Evolutionary conservation across 2,113 vertebrate species (phyloP), one percentile per base, ranked within the genome.

Genomic region (Rhinopomastus cyanomelas): DNA sequence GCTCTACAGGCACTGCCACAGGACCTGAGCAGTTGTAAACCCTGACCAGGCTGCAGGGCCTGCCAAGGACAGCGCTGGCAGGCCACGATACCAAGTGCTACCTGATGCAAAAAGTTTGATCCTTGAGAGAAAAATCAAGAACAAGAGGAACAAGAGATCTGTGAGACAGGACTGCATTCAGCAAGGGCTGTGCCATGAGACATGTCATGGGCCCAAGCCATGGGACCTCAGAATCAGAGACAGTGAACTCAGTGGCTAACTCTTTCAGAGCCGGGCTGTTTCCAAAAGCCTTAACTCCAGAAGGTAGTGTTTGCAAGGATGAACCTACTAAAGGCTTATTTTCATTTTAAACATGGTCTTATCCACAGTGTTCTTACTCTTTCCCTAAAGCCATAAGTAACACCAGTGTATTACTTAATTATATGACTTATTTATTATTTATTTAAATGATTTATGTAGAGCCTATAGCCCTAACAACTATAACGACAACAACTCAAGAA

Each of bases 341-440:
- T 79, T 61, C 51, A 56, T 73, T 94, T 88, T 76, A 76, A 94
- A 76, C 48, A 92, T 66, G 55, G 14, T 32, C 48, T 76, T 66
- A 76, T 12, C 55, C 29, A 76, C 37, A 44, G 18, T 21, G 53
- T 75, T 93, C 81, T 69, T 87, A 69, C n/a, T 11, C 29, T 88
- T 44, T 88, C 67, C 59, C 86, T 76, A 82, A 78, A 95, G 74
- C 81, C 90, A 82, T 88, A 95, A 96, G 92, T 88, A 95, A 95
- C 65, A 84, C 16, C 56, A 57, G 48, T 66, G 79, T 95, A 88
- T 94, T 95, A 95, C 88, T 95, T 94, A 94, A 95, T 89, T 67
- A 92, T 92, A 95, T 88, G 51, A 83, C 82, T 96, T 95, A 95
- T 93, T 94, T 96, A 96, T 95, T 96, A 96, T 94, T 95, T 93